Conservation (phyloP, 2,888 invertebrate genomes). For the Idaea biselata region DNA sequence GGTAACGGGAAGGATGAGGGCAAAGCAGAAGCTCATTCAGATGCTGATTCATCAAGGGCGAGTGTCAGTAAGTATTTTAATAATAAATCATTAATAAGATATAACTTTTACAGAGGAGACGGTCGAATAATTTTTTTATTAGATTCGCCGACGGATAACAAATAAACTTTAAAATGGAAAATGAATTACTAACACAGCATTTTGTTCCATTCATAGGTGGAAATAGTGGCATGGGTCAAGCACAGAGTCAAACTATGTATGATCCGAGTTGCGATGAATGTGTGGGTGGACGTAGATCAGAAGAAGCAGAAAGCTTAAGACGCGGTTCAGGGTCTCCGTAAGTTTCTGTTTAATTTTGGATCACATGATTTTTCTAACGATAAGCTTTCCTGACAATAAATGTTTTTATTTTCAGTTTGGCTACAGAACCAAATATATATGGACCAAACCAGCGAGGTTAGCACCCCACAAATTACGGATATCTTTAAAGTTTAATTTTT, state of each 20-base stretch:
- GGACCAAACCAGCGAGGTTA: constrained; percentile 16
- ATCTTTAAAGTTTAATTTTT: background rate
- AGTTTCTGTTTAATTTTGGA: constrained; percentile 23
- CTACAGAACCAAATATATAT: constrained; percentile 18
- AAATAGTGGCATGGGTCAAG: constrained; percentile 92
- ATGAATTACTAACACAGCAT: background rate
- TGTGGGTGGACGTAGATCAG: constrained; percentile 51
- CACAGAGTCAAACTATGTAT: constrained; percentile 90
- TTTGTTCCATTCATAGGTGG: constrained; percentile 80
- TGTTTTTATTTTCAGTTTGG: background rate
- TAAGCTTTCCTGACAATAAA: background rate
- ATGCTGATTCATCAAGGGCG: constrained; percentile 85
- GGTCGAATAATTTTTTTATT: no score
- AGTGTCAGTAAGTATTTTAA: constrained; percentile 83
- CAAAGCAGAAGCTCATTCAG: constrained; percentile 90
- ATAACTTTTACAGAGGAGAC: no score
- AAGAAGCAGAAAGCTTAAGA: constrained; percentile 47
- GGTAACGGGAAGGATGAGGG: constrained; percentile 83
- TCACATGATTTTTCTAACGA: no score
- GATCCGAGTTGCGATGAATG: constrained; percentile 86
- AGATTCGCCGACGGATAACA: no score
- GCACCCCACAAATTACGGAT: background rate
- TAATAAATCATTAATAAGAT: background rate
- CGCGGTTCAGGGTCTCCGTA: constrained; percentile 30
- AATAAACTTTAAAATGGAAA: no score